Evolutionary conservation across 2,888 invertebrate genomes (phyloP), one percentile per base, ranked within the genome.

Genomic region (Phortica okadai): DNA sequence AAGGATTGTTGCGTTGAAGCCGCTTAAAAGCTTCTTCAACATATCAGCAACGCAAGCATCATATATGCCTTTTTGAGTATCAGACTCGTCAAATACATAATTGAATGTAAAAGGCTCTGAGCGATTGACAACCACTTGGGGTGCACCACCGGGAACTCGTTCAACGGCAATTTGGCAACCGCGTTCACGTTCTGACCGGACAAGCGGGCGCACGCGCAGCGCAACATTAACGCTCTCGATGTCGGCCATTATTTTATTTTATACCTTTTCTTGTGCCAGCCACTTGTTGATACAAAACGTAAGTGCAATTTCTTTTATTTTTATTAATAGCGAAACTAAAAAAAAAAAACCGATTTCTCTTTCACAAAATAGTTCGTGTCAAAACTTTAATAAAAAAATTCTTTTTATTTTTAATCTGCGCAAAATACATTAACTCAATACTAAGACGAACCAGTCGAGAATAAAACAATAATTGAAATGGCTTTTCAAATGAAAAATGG

Each of bases 1-100:
- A 74, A 98, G 90, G 76, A 98, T 96, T 3, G 98, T 98, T 0
- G 97, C 96, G 93, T 98, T 98, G 89, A 96, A 98, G 0, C 97
- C 97, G 93, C 95, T 94, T 89, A 97, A 96, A n/a, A 97, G 92
- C 86, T 94, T 95, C 2, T 93, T 92, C 33, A 98, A 93, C 80
- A 97, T 93, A 14, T 93, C 93, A 82, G 94, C 93, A 0, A 97
- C 95, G 10, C 96, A 94, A 33, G 92, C 93, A 44, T 94, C 93
- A 90, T 97, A 98, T 62, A 98, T 94, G 58, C 94, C 92, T 69
- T 94, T 93, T 84, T 98, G 97, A 0, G 92, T 92, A 1, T 94
- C 93, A n/a, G 93, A 93, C 72, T 94, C 93, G 41, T 94, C 93
- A 84, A 97, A 97, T 0, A 97, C 97, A 93, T 95, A 94, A 90